Conservation (phyloP, 1,140 invertebrate genomes). For the Drosophila pectinifera region DNA sequence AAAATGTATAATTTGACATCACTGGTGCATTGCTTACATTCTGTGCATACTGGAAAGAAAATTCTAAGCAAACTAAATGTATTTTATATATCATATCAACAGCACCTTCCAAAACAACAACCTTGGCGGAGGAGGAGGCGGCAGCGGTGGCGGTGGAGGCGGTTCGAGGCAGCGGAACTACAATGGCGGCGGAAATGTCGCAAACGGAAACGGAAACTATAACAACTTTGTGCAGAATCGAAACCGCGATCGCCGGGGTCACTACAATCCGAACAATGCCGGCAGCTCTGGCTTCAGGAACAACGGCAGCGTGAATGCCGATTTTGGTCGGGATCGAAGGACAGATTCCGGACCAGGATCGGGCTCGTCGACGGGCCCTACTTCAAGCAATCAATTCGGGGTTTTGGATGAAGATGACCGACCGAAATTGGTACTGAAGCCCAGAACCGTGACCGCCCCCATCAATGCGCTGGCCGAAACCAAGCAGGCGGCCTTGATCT, state of each 20-base stretch:
- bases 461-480: conserved; percentile 93
- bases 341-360: neutral
- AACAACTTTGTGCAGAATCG: conserved; percentile 70
- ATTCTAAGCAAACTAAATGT: too few relatives aligned
- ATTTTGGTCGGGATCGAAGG: neutral
- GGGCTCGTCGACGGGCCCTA: neutral
- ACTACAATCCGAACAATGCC: conserved; percentile 65
- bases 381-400: conserved; percentile 3
- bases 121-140: conserved; percentile 9
- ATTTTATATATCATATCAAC: too few relatives aligned
- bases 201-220: conserved; percentile 44
- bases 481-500: conserved; percentile 92
- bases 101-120: conserved; percentile 27
- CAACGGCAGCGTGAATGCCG: neutral
- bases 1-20: too few relatives aligned
- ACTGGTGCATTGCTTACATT: too few relatives aligned
- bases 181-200: conserved; percentile 4
- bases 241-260: conserved; percentile 75
- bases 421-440: conserved; percentile 92
- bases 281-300: conserved; percentile 7
- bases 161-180: conserved; percentile 8
- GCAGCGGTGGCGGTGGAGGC: conserved; percentile 22
- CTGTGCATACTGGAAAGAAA: too few relatives aligned
- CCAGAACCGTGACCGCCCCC: conserved; percentile 92
- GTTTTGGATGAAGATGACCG: conserved; percentile 88